Percentiles rank a stretch among this genome's conserved stretches.
Conservation (phyloP, 2,888 invertebrate genomes). For the Microplitis deprimator region DNA sequence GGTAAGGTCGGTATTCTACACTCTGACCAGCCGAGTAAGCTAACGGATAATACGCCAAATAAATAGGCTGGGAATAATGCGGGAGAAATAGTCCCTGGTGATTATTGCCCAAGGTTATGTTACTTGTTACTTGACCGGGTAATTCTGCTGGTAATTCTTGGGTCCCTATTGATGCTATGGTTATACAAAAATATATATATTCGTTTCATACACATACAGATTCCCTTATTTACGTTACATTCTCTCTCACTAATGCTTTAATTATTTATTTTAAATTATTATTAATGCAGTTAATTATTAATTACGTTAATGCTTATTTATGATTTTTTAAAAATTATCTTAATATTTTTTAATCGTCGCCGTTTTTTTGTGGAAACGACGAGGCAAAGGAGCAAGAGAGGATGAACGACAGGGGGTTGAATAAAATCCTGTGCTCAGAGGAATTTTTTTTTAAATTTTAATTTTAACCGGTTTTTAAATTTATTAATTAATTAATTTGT, state of each 20-base stretch:
- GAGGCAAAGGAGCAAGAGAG: constrained; percentile 44
- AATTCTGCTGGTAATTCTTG: constrained; percentile 67
- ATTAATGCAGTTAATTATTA: no score
- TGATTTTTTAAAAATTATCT: no score
- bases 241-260: constrained; percentile 32
- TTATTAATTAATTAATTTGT: constrained; percentile 46
- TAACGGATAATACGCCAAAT: constrained; percentile 62
- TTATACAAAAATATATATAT: no score
- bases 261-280: neutral
- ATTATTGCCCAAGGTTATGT: constrained; percentile 58
- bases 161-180: constrained; percentile 18
- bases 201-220: constrained; percentile 62
- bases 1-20: neutral
- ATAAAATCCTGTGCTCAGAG: constrained; percentile 69
- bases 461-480: no score
- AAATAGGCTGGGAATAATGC: constrained; percentile 59
- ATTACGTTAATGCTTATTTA: no score
- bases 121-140: constrained; percentile 65
- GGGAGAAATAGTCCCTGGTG: constrained; percentile 63
- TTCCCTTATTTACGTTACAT: constrained; percentile 29
- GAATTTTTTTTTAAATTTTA: constrained; percentile 49
- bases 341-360: constrained; percentile 10
- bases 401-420: constrained; percentile 52
- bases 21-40: constrained; percentile 41
- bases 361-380: constrained; percentile 23